Evolutionary conservation across 1,140 invertebrate genomes (phyloP).

Genomic region (Pseudomyrmex dendroicus): DNA sequence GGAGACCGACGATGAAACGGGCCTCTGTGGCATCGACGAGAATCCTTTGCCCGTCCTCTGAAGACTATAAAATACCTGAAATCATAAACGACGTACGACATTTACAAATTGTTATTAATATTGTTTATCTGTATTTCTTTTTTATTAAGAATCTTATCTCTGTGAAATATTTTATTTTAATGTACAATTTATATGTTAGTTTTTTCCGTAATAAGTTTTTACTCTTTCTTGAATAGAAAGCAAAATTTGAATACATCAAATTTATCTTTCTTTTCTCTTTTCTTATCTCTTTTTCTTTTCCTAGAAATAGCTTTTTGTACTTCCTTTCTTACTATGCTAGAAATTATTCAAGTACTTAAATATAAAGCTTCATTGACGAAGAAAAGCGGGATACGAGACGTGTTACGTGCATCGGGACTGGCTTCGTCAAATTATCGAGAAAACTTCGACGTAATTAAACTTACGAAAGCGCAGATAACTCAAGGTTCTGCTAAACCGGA

Average conservation of each 20-base stretch:
- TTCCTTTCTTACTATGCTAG: no score
- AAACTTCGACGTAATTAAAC: slow-evolving; percentile 83
- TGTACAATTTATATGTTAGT: no score
- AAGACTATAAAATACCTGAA: slow-evolving; percentile 89
- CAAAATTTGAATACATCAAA: no score
- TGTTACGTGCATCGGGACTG: slow-evolving; percentile 75
- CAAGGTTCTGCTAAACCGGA: slow-evolving; percentile 76
- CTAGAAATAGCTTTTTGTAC: no score
- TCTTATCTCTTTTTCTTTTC: no score
- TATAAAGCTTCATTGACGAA: slow-evolving; percentile 60
- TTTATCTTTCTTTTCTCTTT: no score
- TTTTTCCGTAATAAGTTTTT: no score
- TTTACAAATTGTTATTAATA: neutral
- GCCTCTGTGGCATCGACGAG: slow-evolving; percentile 83
- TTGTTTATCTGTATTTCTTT: no score
- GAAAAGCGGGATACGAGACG: slow-evolving; percentile 60
- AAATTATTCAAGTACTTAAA: slow-evolving; percentile 68
- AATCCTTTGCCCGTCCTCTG: slow-evolving; percentile 87
- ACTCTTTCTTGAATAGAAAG: no score
- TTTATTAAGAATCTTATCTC: no score
- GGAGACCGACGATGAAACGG: slow-evolving; percentile 79
- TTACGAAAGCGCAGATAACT: slow-evolving; percentile 80
- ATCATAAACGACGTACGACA: slow-evolving; percentile 42
- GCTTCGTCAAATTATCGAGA: slow-evolving; percentile 80
- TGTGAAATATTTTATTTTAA: neutral